Percentiles rank a stretch among this genome's conserved stretches.
These are phyloP conservation scores for Hydrolagus affinis DNA, from an alignment of 2,113 vertebrate species.

Conservation along the genomic window DNA sequence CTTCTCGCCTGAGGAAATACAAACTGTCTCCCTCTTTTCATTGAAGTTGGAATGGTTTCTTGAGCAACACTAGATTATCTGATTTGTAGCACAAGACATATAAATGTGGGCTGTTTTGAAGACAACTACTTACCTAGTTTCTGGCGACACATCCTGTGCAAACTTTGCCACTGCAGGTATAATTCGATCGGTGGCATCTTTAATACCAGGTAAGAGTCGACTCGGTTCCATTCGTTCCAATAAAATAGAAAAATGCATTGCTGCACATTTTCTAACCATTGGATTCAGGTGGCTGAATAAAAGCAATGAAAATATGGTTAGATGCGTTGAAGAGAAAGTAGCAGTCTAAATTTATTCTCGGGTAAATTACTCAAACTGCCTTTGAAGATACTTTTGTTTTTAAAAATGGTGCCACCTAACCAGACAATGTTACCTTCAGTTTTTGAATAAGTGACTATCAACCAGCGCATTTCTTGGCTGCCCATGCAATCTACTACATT, in stretches of 20 bases:
- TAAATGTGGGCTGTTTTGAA: not conserved
- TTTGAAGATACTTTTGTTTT: no score
- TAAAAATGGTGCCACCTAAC: no score
- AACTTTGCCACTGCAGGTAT: constrained; percentile 69
- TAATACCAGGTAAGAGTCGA: constrained; percentile 61
- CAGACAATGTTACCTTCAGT: no score
- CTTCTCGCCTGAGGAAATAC: no score
- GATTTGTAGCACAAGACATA: not conserved
- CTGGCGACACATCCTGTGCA: constrained; percentile 78
- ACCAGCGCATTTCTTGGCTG: no score
- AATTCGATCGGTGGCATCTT: constrained; percentile 67
- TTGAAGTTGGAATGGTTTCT: not conserved
- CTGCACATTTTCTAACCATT: constrained; percentile 72
- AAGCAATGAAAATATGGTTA: not conserved
- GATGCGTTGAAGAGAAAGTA: not conserved
- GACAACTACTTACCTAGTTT: constrained; percentile 62
- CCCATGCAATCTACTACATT: no score
- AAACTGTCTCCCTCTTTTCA: not conserved
- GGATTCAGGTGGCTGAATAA: constrained; percentile 73
- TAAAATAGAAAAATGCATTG: constrained; percentile 69
- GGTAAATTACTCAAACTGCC: not conserved
- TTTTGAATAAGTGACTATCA: no score
- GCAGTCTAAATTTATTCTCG: not conserved
- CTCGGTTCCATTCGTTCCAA: constrained; percentile 68
- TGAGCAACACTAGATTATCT: not conserved